Evolutionary conservation across 2,113 vertebrate species (phyloP), one percentile per base, ranked within the genome.

Genomic region (Halcyon malimbica): DNA sequence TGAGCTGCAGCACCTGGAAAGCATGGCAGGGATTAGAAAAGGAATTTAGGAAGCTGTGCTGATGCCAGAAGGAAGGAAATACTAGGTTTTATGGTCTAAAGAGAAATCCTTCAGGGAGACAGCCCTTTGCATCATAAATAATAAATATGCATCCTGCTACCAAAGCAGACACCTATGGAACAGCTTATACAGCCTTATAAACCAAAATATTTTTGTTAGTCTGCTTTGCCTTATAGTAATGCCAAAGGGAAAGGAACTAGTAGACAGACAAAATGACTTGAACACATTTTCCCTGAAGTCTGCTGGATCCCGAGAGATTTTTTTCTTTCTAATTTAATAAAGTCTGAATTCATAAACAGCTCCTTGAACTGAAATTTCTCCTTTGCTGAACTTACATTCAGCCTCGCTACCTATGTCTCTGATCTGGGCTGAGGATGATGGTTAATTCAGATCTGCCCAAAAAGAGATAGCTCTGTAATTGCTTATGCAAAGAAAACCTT

Each of bases 381-480:
- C 83, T 95, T 96, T 90, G 53, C 88, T 87, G 87, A 97, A 96
- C 89, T 94, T 95, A 28, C 73, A 83, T 94, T 96, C 82, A 94
- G 83, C 75, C 91, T 96, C 44, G 9, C 90, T 93, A 93, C 93
- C 87, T 96, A 53, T 69, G 54, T 74, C 88, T 97, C 97, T 96
- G 89, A 97, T 97, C 92, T 97, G 89, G 85, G 88, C 93, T 94
- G 94, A 97, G 88, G 89, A 92, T 91, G 92, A 96, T 42, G 44
- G 94, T 91, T 97, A 97, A 98, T 97, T 94, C 93, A 94, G 94
- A 95, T 87, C 81, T 79, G 69, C 83, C 93, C 70, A 90, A 91
- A 91, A 97, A 63, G 51, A 95, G 65, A 89, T 57, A 97, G 76
- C 94, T 96, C 73, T 64, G 9, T 96, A 97, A 96, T 92, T 97